These are phyloP conservation scores for Brachionus calyciflorus DNA, from an alignment of 1,140 invertebrate genomes.

Conservation along the genomic window DNA sequence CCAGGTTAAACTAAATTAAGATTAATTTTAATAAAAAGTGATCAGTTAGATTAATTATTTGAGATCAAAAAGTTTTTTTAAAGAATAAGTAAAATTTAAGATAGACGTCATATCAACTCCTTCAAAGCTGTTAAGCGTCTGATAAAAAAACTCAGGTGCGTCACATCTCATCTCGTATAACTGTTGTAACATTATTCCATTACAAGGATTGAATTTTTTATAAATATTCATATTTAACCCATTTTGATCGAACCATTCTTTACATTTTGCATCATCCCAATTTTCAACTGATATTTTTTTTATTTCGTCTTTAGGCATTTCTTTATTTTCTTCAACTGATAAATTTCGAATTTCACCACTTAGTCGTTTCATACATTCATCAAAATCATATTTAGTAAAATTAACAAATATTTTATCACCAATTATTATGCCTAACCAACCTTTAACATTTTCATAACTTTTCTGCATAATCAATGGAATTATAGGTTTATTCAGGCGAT, in stretches of 20 bases:
- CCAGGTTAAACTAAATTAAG: too few species aligned
- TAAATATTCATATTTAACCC: neutral
- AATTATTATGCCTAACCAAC: conserved; percentile 56
- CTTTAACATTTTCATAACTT: conserved; percentile 47
- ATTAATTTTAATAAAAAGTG: too few species aligned
- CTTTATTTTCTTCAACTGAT: neutral
- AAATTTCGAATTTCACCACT: neutral
- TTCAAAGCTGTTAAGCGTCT: too few species aligned
- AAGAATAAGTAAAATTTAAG: too few species aligned
- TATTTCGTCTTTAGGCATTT: neutral
- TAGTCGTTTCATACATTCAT: conserved; percentile 28
- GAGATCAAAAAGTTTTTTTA: too few species aligned
- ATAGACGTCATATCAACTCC: too few species aligned
- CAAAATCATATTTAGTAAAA: conserved; percentile 43
- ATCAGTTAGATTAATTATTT: too few species aligned
- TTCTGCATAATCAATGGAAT: conserved; percentile 34
- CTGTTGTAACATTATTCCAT: conserved; percentile 6
- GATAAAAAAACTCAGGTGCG: conserved; percentile 37
- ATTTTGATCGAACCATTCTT: conserved; percentile 5
- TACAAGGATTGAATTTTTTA: conserved; percentile 7
- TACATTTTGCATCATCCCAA: neutral
- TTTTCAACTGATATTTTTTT: neutral
- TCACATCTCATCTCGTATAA: neutral
- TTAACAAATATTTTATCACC: conserved; percentile 55
- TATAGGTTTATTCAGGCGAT: conserved; percentile 31